Conservation (phyloP, 1,140 invertebrate species). For the Pseudomyrmex gracilis region DNA sequence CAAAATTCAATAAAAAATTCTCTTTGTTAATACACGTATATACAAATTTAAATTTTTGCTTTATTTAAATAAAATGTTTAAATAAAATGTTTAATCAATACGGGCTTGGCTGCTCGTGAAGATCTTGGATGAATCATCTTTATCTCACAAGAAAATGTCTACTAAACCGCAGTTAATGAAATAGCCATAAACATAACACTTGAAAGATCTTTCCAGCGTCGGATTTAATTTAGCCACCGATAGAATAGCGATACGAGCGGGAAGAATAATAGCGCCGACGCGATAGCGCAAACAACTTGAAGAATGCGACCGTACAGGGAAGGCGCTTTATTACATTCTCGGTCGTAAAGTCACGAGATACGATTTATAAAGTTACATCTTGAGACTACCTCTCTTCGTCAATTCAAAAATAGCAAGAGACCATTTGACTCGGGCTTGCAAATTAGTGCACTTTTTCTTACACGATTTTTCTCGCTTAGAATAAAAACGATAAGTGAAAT, state of each 20-base stretch:
- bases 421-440: neutral
- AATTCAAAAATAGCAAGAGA: conserved; percentile 42
- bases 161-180: neutral
- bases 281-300: conserved; percentile 7
- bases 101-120: neutral
- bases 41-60: neutral
- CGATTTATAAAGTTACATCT: conserved; percentile 20
- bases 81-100: neutral
- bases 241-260: conserved; percentile 1
- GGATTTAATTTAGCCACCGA: conserved; percentile 18
- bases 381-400: neutral
- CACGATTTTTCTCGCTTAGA: neutral
- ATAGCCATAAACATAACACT: neutral
- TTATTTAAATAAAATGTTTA: conserved; percentile 20
- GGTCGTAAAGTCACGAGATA: neutral
- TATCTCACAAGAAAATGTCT: neutral
- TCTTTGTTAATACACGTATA: no score
- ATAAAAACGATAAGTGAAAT: conserved; percentile 25
- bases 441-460: conserved; percentile 10
- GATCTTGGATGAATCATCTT: neutral
- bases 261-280: neutral
- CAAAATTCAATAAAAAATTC: neutral
- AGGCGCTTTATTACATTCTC: conserved; percentile 32
- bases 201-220: neutral
- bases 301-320: neutral